Evolutionary conservation across 2,888 invertebrate species (phyloP), one percentile per base, ranked within the genome.

Genomic region (Hypomecis atomaria): DNA sequence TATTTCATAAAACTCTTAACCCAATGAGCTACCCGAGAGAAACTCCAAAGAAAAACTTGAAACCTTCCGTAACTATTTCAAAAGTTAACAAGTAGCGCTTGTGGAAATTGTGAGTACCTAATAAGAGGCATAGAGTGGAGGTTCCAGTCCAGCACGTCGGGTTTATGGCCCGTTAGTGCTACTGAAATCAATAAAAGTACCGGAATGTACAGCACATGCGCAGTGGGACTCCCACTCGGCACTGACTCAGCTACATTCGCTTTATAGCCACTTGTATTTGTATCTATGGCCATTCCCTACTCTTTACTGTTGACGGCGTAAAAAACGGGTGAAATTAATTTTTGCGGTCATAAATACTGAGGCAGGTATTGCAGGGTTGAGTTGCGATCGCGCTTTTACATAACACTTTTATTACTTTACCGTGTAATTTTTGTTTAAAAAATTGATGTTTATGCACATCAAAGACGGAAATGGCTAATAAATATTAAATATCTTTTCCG

Each of bases 151-250:
- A 82, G 90, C 88, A 90, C 90, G 90, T 89, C 90, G 90, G 85
- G 81, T 87, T 88, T 90, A 92, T 93, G 88, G 93, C 88, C 92
- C 94, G 94, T 94, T 94, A 94, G 93, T 93, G 94, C 94, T 94
- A 94, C 94, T 94, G 94, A 94, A 94, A 94, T 94, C 94, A 94
- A 94, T 94, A 94, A 94, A 94, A 94, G 94, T 93, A 86, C 90
- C 88, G 85, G 92, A 93, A 93, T 92, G 91, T 90, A 90, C 92
- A 86, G 93, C 92, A 87, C 93, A 93, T 93, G 93, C 93, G 93
- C 92, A 84, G 73, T 85, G 75, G 77, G 80, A 58, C 57, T 76
- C 77, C 78, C 75, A 78, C 78, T 81, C 76, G 78, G 81, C 83
- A 89, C 90, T 89, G 92, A 92, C 82, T 91, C 90, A 90, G 92